A percentile compares a stretch with the other conserved stretches of the same genome.
phyloP scores from a whole-genome alignment of 2,113 vertebrate species.

The Procavia capensis region DNA sequence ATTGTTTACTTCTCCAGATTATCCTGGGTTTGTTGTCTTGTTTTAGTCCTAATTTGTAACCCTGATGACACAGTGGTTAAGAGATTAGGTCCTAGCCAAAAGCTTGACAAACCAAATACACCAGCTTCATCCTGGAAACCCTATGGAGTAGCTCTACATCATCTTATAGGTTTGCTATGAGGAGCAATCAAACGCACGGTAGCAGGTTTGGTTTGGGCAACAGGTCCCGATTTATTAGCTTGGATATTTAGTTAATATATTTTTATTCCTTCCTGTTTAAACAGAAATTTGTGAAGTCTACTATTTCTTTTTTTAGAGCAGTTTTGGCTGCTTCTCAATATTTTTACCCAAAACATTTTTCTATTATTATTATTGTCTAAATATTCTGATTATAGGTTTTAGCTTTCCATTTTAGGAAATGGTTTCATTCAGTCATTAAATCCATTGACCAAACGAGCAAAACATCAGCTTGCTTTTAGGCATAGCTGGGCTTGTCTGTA shows the following conservation, averaged over 20 bases:
- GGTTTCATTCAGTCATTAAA: constrained; percentile 42
- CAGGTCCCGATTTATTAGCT: no score
- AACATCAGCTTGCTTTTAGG: neutral
- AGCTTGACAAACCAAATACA: no score
- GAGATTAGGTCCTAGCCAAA: no score
- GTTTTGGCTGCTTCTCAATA: constrained; percentile 58
- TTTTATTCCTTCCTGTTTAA: constrained; percentile 64
- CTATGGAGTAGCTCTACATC: no score
- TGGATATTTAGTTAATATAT: constrained; percentile 54
- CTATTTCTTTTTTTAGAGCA: neutral
- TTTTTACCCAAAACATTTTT: constrained; percentile 61
- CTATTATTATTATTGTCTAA: constrained; percentile 68
- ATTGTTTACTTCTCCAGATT: constrained; percentile 36
- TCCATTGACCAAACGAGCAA: constrained; percentile 32
- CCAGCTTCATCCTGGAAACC: no score
- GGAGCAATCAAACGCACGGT: no score
- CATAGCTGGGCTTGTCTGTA: neutral
- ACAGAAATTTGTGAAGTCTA: constrained; percentile 6
- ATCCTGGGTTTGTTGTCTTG: constrained; percentile 57
- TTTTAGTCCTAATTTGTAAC: constrained; percentile 35
- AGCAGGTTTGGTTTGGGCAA: no score
- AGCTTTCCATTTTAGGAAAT: constrained; percentile 66
- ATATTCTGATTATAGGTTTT: constrained; percentile 66
- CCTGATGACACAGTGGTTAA: no score
- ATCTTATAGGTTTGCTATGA: no score